Conservation (phyloP, 2,113 vertebrate species). For the Rhagologus leucostigma region DNA sequence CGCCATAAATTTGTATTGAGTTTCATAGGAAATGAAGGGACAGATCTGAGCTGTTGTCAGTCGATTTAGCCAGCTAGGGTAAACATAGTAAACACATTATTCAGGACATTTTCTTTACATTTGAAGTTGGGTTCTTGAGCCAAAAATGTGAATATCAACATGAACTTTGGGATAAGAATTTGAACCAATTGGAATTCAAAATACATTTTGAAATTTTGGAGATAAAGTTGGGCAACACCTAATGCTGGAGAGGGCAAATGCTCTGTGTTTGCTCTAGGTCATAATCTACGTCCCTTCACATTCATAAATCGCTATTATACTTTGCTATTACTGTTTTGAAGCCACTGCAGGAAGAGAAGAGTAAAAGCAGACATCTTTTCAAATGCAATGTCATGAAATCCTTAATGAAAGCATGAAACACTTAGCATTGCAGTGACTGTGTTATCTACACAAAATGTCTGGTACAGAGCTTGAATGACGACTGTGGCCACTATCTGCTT, state of each 20-base stretch:
- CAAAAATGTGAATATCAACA: not conserved
- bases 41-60: not conserved
- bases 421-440: not conserved
- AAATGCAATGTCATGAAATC: not conserved
- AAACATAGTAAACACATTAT: not conserved
- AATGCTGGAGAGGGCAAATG: not conserved
- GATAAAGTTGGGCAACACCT: not conserved
- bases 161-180: not conserved
- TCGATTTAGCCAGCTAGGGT: not conserved
- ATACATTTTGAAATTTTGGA: not conserved
- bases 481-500: not conserved
- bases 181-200: not conserved
- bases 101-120: not conserved
- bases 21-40: not conserved
- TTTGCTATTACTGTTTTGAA: not conserved
- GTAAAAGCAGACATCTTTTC: not conserved
- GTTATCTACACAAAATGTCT: not conserved
- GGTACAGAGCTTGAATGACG: not conserved
- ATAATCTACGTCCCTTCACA: not conserved
- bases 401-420: not conserved
- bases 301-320: not conserved
- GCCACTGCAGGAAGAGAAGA: rapidly evolving
- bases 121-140: not conserved
- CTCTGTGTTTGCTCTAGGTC: not conserved
- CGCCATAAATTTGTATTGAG: not conserved